Evolutionary conservation across 2,113 vertebrate species (phyloP).

Genomic region (Gambusia holbrooki): DNA sequence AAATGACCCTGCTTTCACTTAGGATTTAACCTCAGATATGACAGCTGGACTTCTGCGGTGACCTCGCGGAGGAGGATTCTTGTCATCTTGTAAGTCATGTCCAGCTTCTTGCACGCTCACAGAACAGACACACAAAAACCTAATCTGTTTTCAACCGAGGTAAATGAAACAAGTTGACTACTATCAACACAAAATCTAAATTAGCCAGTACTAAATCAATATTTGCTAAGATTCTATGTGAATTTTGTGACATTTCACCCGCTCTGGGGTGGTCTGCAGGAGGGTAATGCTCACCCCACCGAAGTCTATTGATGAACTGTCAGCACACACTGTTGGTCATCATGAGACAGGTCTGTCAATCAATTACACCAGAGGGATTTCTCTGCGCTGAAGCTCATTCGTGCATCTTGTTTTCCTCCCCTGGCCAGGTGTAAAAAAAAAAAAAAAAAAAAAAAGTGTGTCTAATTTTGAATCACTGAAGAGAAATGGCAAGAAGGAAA

Average conservation of each 20-base stretch:
- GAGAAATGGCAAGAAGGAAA: background rate
- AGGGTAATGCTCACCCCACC: slow-evolving; percentile 17
- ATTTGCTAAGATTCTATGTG: slow-evolving; percentile 13
- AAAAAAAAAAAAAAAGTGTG: background rate
- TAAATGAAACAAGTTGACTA: background rate
- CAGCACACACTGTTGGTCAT: slow-evolving; percentile 47
- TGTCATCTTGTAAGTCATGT: slow-evolving; percentile 43
- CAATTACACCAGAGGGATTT: slow-evolving; percentile 34
- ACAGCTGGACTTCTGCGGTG: slow-evolving; percentile 45
- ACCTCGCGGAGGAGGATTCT: slow-evolving; percentile 41
- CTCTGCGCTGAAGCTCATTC: slow-evolving; percentile 3
- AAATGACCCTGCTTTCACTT: slow-evolving; percentile 40
- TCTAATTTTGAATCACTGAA: background rate
- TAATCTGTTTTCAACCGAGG: background rate
- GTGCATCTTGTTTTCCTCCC: slow-evolving; percentile 15
- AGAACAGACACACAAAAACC: slow-evolving; percentile 5
- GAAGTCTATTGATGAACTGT: slow-evolving; percentile 50
- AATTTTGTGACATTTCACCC: slow-evolving; percentile 1
- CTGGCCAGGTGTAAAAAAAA: background rate
- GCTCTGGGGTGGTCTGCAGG: background rate
- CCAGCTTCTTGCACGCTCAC: background rate
- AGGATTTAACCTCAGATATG: slow-evolving; percentile 60
- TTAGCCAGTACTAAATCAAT: background rate
- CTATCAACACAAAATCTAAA: slow-evolving; percentile 8
- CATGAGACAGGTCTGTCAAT: slow-evolving; percentile 38